phyloP scores from a whole-genome alignment of 2,888 invertebrate species.

The Melieria picta region DNA sequence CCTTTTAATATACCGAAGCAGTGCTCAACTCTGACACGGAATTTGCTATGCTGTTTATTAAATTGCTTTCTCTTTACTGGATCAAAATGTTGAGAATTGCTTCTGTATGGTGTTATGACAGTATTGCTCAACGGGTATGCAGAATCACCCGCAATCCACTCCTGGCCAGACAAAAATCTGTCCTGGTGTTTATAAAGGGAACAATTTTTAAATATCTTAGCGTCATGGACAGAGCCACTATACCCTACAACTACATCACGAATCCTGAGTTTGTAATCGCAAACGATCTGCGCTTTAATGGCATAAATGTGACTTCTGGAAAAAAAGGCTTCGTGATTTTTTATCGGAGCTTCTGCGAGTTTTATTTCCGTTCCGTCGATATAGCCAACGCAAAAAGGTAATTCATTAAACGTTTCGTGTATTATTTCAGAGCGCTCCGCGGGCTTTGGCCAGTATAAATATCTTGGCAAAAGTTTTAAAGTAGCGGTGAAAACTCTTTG shows the following conservation, averaged over 20 bases:
- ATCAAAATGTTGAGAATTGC: constrained; percentile 11
- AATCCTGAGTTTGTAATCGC: too few relatives aligned
- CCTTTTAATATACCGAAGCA: constrained; percentile 25
- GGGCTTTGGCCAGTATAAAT: too few relatives aligned
- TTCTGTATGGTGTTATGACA: constrained; percentile 31
- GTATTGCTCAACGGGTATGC: constrained; percentile 17
- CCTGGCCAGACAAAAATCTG: constrained; percentile 27
- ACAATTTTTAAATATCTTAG: constrained; percentile 30
- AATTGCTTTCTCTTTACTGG: constrained; percentile 10
- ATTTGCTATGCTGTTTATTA: constrained; percentile 28
- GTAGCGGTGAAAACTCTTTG: too few relatives aligned
- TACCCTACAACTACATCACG: constrained; percentile 35
- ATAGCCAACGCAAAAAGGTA: too few relatives aligned
- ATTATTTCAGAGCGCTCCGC: too few relatives aligned
- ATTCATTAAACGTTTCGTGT: too few relatives aligned
- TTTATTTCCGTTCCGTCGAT: too few relatives aligned
- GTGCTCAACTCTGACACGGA: constrained; percentile 8
- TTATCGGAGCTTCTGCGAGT: too few relatives aligned
- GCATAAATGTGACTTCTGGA: too few relatives aligned
- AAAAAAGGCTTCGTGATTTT: too few relatives aligned
- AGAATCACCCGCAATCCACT: constrained; percentile 27
- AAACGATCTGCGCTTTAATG: too few relatives aligned
- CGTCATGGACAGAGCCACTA: constrained; percentile 33
- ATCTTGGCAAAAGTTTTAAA: too few relatives aligned
- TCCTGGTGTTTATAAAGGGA: constrained; percentile 23